phyloP scores from a whole-genome alignment of 2,888 invertebrate genomes.

The Tuta absoluta region DNA sequence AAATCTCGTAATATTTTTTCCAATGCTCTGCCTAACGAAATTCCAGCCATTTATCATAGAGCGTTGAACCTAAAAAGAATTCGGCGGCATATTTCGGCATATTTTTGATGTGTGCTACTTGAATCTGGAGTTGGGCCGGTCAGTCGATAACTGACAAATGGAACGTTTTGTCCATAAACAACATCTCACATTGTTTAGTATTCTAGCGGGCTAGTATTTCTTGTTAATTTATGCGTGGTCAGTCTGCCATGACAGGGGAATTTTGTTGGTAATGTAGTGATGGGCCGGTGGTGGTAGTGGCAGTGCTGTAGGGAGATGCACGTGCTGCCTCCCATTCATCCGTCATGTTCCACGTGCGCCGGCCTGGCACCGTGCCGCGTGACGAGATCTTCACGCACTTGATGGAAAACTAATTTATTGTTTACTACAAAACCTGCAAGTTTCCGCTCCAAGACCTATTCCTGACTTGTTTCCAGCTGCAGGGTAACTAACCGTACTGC shows the following conservation, averaged over 20 bases:
- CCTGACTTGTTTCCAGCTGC: not conserved
- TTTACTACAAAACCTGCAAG: slow-evolving; percentile 9
- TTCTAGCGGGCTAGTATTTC: slow-evolving; percentile 36
- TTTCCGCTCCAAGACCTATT: not conserved
- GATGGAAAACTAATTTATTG: slow-evolving; percentile 45
- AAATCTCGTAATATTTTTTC: slow-evolving; percentile 16
- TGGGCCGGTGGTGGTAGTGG: slow-evolving; percentile 24
- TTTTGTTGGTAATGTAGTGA: slow-evolving; percentile 40
- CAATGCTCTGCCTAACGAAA: slow-evolving; percentile 15
- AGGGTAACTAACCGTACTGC: not conserved
- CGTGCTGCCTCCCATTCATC: slow-evolving; percentile 72
- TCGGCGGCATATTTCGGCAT: not conserved
- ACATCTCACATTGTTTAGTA: slow-evolving; percentile 38
- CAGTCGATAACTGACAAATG: slow-evolving; percentile 33
- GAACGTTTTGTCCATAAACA: slow-evolving; percentile 40
- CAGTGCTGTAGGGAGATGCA: slow-evolving; percentile 39
- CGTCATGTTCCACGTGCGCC: slow-evolving; percentile 67
- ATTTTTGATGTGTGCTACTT: not conserved
- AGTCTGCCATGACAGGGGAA: slow-evolving; percentile 39
- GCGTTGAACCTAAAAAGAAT: slow-evolving; percentile 25
- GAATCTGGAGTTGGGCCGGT: not conserved
- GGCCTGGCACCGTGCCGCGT: slow-evolving; percentile 73
- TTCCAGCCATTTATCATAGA: slow-evolving; percentile 24
- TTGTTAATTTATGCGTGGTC: slow-evolving; percentile 42
- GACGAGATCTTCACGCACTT: slow-evolving; percentile 60